Conservation (phyloP, 2,888 invertebrate genomes). For the Arctia plantaginis region DNA sequence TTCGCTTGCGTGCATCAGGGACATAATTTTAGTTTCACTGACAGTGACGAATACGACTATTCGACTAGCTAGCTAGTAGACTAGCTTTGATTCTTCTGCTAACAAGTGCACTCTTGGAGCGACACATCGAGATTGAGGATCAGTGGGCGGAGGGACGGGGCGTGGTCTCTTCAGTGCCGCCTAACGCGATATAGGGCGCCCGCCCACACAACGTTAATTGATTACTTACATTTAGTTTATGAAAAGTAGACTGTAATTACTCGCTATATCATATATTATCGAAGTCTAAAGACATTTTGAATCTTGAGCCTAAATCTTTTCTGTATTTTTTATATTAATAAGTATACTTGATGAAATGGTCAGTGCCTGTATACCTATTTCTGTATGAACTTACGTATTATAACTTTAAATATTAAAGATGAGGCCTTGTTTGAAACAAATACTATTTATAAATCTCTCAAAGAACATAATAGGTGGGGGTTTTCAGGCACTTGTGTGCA, state of each 20-base stretch:
- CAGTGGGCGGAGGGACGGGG: conserved; percentile 47
- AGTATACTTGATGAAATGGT: too few species aligned
- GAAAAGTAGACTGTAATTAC: conserved; percentile 31
- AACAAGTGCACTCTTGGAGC: conserved; percentile 35
- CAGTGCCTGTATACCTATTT: too few species aligned
- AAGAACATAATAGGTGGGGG: too few species aligned
- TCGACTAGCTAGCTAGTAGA: too few species aligned
- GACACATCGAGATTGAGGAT: conserved; percentile 45
- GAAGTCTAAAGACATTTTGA: conserved; percentile 13
- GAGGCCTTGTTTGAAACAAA: too few species aligned
- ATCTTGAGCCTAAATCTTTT: neutral
- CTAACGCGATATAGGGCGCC: conserved; percentile 37
- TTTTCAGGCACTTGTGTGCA: too few species aligned
- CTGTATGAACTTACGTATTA: too few species aligned
- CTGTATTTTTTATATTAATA: neutral
- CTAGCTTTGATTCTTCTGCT: neutral
- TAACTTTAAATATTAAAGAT: too few species aligned
- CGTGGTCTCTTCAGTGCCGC: conserved; percentile 40
- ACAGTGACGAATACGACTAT: too few species aligned
- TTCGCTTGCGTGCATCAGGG: too few species aligned
- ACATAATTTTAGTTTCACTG: neutral
- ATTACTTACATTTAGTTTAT: conserved; percentile 45
- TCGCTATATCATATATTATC: conserved; percentile 17
- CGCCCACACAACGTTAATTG: conserved; percentile 47
- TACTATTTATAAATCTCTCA: too few species aligned